A percentile compares a stretch with the other conserved stretches of the same genome.
These are phyloP conservation scores for Aspidapion aeneum DNA, from an alignment of 2,888 invertebrate genomes.

Conservation along the genomic window DNA sequence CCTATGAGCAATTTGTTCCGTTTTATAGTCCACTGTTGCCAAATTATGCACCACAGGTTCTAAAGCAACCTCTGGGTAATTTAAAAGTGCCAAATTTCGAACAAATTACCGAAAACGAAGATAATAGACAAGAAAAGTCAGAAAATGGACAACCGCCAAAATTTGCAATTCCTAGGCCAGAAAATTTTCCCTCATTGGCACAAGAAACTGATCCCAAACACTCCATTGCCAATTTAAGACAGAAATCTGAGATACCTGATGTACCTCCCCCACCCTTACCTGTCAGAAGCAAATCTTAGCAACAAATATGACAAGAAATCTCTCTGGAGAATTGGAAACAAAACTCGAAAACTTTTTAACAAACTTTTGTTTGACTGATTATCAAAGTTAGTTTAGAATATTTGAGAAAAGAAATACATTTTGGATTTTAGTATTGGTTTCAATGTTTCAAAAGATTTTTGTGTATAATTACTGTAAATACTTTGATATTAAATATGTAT, in stretches of 20 bases:
- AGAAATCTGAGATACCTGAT: conserved; percentile 34
- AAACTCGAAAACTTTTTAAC: too few relatives aligned
- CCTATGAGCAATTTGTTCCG: conserved; percentile 23
- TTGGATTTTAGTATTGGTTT: too few relatives aligned
- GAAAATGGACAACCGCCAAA: not conserved
- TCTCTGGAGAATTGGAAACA: too few relatives aligned
- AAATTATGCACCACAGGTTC: not conserved
- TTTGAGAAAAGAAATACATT: too few relatives aligned
- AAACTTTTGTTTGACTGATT: too few relatives aligned
- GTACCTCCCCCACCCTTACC: conserved; percentile 36
- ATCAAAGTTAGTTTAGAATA: too few relatives aligned
- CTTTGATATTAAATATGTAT: too few relatives aligned
- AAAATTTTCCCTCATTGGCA: not conserved
- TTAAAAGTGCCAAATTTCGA: not conserved
- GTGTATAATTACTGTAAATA: too few relatives aligned
- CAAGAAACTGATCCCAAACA: conserved; percentile 28
- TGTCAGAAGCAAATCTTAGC: conserved; percentile 20
- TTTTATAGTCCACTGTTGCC: conserved; percentile 21
- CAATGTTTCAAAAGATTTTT: too few relatives aligned
- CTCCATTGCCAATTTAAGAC: conserved; percentile 33
- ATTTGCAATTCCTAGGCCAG: not conserved
- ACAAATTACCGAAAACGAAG: not conserved
- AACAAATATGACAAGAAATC: too few relatives aligned
- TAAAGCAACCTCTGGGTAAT: not conserved
- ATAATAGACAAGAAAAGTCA: not conserved